Base-by-base conservation (phyloP, 2,113 vertebrate genomes). In the Phaethon lepturus region DNA sequence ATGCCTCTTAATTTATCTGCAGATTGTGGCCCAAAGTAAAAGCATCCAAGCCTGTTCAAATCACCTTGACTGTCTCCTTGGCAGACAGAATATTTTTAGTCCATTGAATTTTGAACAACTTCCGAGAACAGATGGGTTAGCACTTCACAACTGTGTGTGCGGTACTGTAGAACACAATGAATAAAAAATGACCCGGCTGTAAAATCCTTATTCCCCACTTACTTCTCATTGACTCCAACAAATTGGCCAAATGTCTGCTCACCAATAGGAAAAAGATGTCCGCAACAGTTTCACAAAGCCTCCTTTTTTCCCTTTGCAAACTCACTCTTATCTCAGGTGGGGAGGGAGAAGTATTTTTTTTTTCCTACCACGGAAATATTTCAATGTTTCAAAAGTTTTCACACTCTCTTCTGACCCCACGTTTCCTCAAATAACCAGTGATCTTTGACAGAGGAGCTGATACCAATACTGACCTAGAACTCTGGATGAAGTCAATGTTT, bases 1-100 rank as follows among this genome's bases (percentile, higher is more conserved):
- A 60, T 86, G 18, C 23, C 11, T 94, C 52, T 60, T 90, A 76
- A 90, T 96, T 91, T 85, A 80, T 93, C 86, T 84, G 72, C 56
- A 86, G 69, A 64, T 47, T 47, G 44, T 73, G 59, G 38, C 80
- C 80, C 44, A 38, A 94, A 85, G 50, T 94, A 73, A 95, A 95
- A 81, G 22, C 79, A 89, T 64, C n/a, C 38, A 71, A 90, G 12
- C 11, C 42, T 89, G 94, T 93, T 74, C 56, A 86, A 92, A 81
- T 53, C 67, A 88, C 94, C 75, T 86, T 86, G 66, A 87, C 29
- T 88, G 29, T 85, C 87, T 88, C 77, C 77, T 95, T 94, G 76
- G 76, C 83, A 94, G 90, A 78, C 31, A 8, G 10, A 75, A 53
- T 86, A 95, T 86, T 96, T 96, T 92, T 91, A 95, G 74, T 38